Percentiles rank a stretch among this genome's conserved stretches.
phyloP scores from a whole-genome alignment of 1,140 invertebrate genomes.

The Bemisia tabaci region DNA sequence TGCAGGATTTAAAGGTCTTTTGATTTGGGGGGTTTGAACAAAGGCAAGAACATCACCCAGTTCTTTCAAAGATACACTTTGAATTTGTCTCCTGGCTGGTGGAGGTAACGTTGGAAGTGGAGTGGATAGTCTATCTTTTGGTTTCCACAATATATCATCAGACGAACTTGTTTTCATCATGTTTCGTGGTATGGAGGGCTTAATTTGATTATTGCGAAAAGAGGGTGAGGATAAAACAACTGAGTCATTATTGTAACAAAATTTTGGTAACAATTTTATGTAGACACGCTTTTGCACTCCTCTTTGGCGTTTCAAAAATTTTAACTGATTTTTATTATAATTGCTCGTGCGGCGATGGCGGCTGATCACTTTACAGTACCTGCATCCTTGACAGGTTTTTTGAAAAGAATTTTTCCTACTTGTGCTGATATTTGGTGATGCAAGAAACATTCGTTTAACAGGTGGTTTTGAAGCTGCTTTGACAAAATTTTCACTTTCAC shows the following conservation, averaged over 20 bases:
- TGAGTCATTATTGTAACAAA: not conserved
- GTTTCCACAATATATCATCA: not conserved
- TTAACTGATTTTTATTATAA: not conserved
- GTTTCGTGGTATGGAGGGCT: conserved; percentile 10
- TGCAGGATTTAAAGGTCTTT: conserved; percentile 12
- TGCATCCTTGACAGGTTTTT: conserved; percentile 17
- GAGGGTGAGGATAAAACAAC: conserved; percentile 1
- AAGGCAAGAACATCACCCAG: conserved; percentile 34
- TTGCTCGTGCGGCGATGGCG: not conserved
- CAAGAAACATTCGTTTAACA: conserved; percentile 3
- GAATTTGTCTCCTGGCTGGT: conserved; percentile 34
- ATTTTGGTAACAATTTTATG: not conserved
- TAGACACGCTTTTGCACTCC: not conserved
- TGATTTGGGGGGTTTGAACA: conserved; percentile 23
- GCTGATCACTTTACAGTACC: conserved; percentile 14
- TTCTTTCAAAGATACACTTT: conserved; percentile 31
- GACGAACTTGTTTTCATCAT: not conserved
- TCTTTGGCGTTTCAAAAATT: not conserved
- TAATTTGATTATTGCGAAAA: conserved; percentile 16
- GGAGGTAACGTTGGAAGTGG: conserved; percentile 34
- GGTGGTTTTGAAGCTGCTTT: not conserved
- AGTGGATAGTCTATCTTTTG: not conserved
- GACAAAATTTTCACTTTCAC: not conserved
- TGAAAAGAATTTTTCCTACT: not conserved
- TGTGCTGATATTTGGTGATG: not conserved